Evolutionary conservation across 2,888 invertebrate genomes (phyloP), one percentile per base, ranked within the genome.

Genomic region (Nezara viridula): DNA sequence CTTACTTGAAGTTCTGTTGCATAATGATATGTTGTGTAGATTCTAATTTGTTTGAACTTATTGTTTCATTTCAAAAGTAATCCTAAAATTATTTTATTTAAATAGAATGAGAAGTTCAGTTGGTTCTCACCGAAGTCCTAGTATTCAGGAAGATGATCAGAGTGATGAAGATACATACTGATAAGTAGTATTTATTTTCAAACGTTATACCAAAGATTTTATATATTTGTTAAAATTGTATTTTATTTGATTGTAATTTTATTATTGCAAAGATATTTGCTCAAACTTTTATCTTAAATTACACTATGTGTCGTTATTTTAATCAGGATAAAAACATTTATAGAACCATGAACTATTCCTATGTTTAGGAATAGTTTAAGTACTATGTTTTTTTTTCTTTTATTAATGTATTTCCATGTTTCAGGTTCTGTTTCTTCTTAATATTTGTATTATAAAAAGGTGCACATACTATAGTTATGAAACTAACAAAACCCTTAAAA

Each of bases 91-190:
- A 60, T 86, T 88, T 89, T 21, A n/a, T 88, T 66, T 89, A 44
- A 85, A 66, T 89, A 91, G 91, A 89, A 89, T 91, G 90, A 90
- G 91, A 21, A 91, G 89, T 89, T 90, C 90, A 32, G 90, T 90
- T 16, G 91, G 90, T 66, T 77, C 90, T 16, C 91, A 91, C 55
- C 88, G 91, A 50, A 91, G 91, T 86, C 91, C 91, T 14, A 90
- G 90, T n/a, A 86, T 91, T n/a, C 89, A 91, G 77, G 89, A 90
- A 81, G 91, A 91, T 44, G 91, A 91, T 86, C 90, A 90, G 44
- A 90, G 90, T 81, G 91, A 91, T 77, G 91, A 91, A 50, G 90
- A 90, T 47, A 89, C 90, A 21, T 91, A 91, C 88, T 91, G 88
- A 90, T n/a, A 73, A 52, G 32, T 40, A 60, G n/a, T 7, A 40